Base-by-base conservation (phyloP, 2,888 invertebrate genomes). In the Caenorhabditis doughertyi region DNA sequence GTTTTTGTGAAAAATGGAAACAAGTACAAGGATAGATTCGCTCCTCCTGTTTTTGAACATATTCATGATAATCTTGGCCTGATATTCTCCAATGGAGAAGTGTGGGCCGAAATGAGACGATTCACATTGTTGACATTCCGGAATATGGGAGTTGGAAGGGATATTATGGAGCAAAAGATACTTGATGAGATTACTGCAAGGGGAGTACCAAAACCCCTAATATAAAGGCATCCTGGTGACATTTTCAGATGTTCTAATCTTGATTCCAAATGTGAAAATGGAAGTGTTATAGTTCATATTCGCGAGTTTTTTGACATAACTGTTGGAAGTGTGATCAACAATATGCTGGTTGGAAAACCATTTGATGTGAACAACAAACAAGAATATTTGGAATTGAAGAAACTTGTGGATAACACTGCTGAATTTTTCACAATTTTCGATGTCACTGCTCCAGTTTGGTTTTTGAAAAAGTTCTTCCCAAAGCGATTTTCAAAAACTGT, bases 1-100 rank as follows among this genome's bases (percentile, higher is more conserved):
- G 55, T 58, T 16, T 62, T 76, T 51, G 81, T 81, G 44, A 81
- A 81, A 27, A 64, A 81, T n/a, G 81, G 73, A 13, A 62, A 42
- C 53, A n/a, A n/a, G n/a, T n/a, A n/a, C n/a, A n/a, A 58, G 13
- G 70, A 71, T n/a, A 21, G 70, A 21, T 62, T 55, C 18, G 5
- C 29, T 8, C 60, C 81, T 11, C 49, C 49, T 7, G 27, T 74
- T 27, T 53, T 70, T 11, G 18, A 21, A 16, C 16, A 32, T 32
- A 16, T 60, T 5, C 72, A 65, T 21, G 44, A 73, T 80, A 44
- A 56, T n/a, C 13, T 47, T 47, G 44, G 71, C 1, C 23, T 71
- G 4, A 29, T 58, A 9, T n/a, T 25, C 0, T 32, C 58, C 0
- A 71, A 71, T 18, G 71, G 71, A 1, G 71, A 58, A n/a, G 27